These are phyloP conservation scores for Himalopsyche tibetana DNA, from an alignment of 2,888 invertebrate species.

Conservation along the genomic window DNA sequence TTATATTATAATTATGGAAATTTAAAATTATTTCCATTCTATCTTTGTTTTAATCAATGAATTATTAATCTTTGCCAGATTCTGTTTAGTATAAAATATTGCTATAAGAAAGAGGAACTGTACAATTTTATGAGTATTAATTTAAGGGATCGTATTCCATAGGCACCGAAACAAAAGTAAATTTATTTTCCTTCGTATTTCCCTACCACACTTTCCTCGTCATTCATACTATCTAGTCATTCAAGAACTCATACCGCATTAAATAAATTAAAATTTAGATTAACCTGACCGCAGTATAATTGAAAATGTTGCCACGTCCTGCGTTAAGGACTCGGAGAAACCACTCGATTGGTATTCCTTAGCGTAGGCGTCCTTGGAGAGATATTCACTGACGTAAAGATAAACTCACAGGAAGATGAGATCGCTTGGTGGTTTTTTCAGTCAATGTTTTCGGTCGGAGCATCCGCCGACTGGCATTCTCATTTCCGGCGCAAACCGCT, in stretches of 20 bases:
- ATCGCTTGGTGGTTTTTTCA: slow-evolving; percentile 54
- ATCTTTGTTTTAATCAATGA: background rate
- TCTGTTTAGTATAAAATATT: background rate
- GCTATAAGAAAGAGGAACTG: no score
- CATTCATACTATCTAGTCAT: background rate
- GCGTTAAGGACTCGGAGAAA: background rate
- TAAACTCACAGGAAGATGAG: slow-evolving; percentile 50
- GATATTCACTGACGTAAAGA: slow-evolving; percentile 46
- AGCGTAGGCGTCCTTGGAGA: slow-evolving; percentile 7
- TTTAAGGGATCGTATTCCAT: no score
- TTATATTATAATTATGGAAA: no score
- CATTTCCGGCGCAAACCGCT: slow-evolving; percentile 60
- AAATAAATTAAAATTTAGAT: background rate
- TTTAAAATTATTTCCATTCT: background rate
- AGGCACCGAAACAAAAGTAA: background rate
- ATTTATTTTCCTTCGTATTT: slow-evolving; percentile 5
- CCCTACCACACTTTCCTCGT: background rate
- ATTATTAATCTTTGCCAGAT: background rate
- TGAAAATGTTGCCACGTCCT: slow-evolving; percentile 25
- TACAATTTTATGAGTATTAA: no score
- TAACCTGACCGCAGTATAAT: background rate
- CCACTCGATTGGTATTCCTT: background rate
- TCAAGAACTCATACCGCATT: background rate
- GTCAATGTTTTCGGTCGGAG: background rate
- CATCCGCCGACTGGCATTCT: slow-evolving; percentile 49